Evolutionary conservation across 2,797 vertebrate genomes (phyloP), one percentile per base, ranked within the genome.

Genomic region (Parotocinclus haroldoi): DNA sequence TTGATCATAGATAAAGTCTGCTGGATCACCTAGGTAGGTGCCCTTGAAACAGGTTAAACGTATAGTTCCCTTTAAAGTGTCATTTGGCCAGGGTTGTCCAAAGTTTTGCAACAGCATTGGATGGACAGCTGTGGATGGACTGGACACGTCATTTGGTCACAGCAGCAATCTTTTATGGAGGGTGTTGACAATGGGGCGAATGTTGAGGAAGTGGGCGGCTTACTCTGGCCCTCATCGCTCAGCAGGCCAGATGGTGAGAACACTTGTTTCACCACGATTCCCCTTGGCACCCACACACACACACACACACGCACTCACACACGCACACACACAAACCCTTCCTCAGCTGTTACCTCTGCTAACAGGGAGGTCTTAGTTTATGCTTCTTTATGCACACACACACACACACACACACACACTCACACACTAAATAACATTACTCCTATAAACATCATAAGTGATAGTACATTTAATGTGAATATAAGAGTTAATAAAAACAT

Each of bases 241-340:
- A 69, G 72, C 71, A 74, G 58, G 48, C 57, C 74, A 66, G 73
- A 76, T 66, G 66, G 72, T 68, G 70, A 65, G 68, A 74, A 70
- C 72, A 70, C 72, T 76, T 74, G 72, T 72, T 60, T 76, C 63
- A 65, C 61, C 68, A 73, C 46, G 51, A 69, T 38, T 74, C 38
- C 63, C 55, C 61, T 65, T 74, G 63, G 42, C 71, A 69, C 64
- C 55, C 67, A 65, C 55, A 38, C 64, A 62, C 61, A 64, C 65
- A 50, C 55, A 58, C 65, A 67, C 54, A 50, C 58, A 66, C 69
- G 51, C 62, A 42, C 63, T 54, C 63, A 66, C 59, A 46, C 61
- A 39, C 48, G 52, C 68, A 51, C 50, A 67, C 58, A 63, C 36
- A 56, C 58, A 62, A 52, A 58, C 62, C 40, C 14, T 6, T 14